Conservation (phyloP, 2,113 vertebrate species). For the Callocephalon fimbriatum region DNA sequence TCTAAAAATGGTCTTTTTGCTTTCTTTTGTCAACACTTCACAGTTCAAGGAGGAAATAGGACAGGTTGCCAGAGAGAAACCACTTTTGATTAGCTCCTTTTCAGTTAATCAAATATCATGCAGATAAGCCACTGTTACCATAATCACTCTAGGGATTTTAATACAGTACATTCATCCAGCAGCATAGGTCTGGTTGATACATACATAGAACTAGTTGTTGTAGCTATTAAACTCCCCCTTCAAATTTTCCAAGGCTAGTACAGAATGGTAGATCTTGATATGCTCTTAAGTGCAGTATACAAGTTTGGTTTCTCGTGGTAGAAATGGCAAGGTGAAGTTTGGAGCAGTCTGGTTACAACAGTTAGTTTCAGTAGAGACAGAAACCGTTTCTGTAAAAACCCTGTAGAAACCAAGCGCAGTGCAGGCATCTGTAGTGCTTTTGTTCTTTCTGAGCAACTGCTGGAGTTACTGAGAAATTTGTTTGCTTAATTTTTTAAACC, state of each 20-base stretch:
- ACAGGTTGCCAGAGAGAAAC: conserved; percentile 22
- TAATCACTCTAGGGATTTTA: conserved; percentile 30
- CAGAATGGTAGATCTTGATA: conserved; percentile 1
- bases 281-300: not conserved
- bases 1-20: not conserved
- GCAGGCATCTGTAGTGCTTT: not conserved
- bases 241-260: not conserved
- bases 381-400: not conserved
- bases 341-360: not conserved
- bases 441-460: not conserved
- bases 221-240: conserved; percentile 1
- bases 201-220: conserved; percentile 38
- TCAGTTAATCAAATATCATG: conserved; percentile 50
- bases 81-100: conserved; percentile 36
- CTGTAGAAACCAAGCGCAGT: not conserved
- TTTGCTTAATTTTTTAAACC: conserved; percentile 26
- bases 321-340: not conserved
- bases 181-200: conserved; percentile 31
- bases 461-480: not conserved
- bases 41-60: not conserved
- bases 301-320: conserved; percentile 6
- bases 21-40: not conserved
- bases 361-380: not conserved
- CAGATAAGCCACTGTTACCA: conserved; percentile 25
- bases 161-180: conserved; percentile 28